A percentile compares a stretch with the other conserved stretches of the same genome.
Evolutionary conservation across 1,140 invertebrate genomes (phyloP).

Genomic region (Tetramorium alpestre): DNA sequence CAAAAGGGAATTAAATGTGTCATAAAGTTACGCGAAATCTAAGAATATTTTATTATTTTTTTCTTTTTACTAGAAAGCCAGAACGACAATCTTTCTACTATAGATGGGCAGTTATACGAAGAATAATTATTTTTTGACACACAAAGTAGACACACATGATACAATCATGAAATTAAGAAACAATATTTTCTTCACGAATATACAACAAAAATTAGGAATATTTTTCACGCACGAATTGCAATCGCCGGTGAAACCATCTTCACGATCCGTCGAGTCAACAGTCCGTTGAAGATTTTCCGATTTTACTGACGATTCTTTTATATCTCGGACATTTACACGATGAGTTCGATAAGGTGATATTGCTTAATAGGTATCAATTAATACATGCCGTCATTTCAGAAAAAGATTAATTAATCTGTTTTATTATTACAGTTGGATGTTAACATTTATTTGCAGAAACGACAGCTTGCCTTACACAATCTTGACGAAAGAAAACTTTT

Average conservation of each 20-base stretch:
- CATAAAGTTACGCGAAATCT: background rate
- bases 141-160: background rate
- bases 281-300: background rate
- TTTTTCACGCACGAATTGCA: background rate
- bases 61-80: background rate
- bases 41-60: background rate
- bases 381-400: background rate
- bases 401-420: background rate
- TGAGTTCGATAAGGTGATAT: conserved; percentile 18
- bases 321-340: background rate
- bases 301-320: conserved; percentile 12
- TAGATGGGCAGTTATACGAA: background rate
- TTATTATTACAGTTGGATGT: background rate
- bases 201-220: background rate
- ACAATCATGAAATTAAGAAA: background rate
- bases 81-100: background rate
- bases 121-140: background rate
- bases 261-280: background rate
- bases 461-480: background rate
- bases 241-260: background rate
- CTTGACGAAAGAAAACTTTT: background rate
- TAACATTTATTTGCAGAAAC: background rate
- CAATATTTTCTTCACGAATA: background rate
- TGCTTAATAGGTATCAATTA: conserved; percentile 7
- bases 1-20: background rate